A percentile compares a stretch with the other conserved stretches of the same genome.
phyloP scores from a whole-genome alignment of 2,113 vertebrate genomes.

The Haemorhous mexicanus region DNA sequence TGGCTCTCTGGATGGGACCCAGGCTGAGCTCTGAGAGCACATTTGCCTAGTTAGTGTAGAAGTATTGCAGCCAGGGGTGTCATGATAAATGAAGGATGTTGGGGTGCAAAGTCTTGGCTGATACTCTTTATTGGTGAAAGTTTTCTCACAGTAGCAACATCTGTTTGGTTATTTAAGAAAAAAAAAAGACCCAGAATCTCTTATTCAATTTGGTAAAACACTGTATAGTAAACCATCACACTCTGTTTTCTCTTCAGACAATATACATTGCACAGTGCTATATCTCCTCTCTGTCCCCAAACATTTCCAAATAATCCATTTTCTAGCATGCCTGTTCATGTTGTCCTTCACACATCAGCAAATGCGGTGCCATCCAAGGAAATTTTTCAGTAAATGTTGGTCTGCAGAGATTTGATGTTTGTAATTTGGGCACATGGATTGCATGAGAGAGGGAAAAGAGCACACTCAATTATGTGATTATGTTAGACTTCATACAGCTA shows the following conservation, averaged over 20 bases:
- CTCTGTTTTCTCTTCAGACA: not conserved
- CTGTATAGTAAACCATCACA: not conserved
- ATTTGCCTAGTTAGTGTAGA: not conserved
- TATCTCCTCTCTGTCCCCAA: not conserved
- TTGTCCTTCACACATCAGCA: not conserved
- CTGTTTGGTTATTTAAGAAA: not conserved
- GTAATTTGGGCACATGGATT: not conserved
- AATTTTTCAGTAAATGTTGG: not conserved
- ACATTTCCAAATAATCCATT: not conserved
- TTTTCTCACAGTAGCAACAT: not conserved
- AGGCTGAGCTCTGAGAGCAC: not conserved
- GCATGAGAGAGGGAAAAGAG: not conserved
- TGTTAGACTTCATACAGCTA: not conserved
- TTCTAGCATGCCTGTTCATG: not conserved
- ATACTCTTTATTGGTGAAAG: not conserved
- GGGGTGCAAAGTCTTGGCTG: not conserved
- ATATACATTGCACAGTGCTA: rapidly evolving
- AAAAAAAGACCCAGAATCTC: not conserved
- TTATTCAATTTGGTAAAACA: not conserved
- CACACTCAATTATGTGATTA: not conserved
- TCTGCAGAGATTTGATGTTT: not conserved
- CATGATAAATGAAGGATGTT: not conserved
- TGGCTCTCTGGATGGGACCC: not conserved
- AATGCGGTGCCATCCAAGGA: not conserved
- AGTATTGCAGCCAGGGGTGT: not conserved